phyloP scores from a whole-genome alignment of 2,888 invertebrate genomes.

The Acrobeloides nanus region DNA sequence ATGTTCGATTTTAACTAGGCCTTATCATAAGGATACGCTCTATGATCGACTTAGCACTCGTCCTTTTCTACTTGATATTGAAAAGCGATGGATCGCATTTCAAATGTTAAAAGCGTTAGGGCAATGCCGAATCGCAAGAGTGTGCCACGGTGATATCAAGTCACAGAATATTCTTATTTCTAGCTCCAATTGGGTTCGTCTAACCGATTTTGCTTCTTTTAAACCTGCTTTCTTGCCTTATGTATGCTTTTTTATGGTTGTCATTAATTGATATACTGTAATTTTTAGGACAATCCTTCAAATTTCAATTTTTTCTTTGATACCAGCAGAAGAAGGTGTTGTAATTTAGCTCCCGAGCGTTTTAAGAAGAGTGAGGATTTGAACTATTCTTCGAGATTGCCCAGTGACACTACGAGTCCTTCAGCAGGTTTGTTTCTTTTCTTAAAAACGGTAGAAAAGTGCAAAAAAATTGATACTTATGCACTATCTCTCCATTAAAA shows the following conservation, averaged over 20 bases:
- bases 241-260: constrained; percentile 52
- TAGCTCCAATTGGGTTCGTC: constrained; percentile 92
- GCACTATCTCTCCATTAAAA: too few species aligned
- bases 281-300: constrained; percentile 74
- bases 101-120: constrained; percentile 87
- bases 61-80: constrained; percentile 82
- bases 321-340: constrained; percentile 81
- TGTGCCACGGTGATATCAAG: constrained; percentile 99
- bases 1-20: constrained; percentile 82
- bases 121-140: constrained; percentile 79
- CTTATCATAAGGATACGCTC: constrained; percentile 88
- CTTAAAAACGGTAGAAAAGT: too few species aligned
- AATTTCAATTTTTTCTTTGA: constrained; percentile 99
- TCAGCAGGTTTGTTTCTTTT: too few species aligned
- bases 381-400: constrained; percentile 12
- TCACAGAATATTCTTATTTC: constrained; percentile 92
- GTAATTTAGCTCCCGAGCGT: constrained; percentile 92
- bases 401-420: too few species aligned
- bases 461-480: too few species aligned
- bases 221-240: constrained; percentile 94
- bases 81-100: constrained; percentile 97
- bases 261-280: too few species aligned
- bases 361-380: constrained; percentile 56
- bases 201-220: constrained; percentile 95
- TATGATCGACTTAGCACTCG: constrained; percentile 94